Evolutionary conservation across 2,113 vertebrate genomes (phyloP).

Genomic region (Dipodomys merriami): DNA sequence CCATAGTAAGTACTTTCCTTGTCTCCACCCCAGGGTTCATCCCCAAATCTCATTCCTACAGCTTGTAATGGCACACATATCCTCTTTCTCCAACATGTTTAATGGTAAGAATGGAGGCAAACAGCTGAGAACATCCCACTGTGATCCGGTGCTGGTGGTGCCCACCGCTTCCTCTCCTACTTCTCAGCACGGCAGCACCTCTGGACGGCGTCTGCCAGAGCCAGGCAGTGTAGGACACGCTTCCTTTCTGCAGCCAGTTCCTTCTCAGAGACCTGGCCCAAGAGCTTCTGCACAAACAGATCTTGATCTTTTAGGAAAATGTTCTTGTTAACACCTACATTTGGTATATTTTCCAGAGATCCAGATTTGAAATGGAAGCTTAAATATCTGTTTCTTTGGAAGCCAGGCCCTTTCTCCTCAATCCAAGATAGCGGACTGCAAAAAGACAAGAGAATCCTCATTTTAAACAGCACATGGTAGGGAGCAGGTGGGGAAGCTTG

Average conservation of each 20-base stretch:
- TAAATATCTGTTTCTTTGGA: conserved; percentile 86
- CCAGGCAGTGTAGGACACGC: conserved; percentile 91
- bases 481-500: neutral
- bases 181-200: conserved; percentile 81
- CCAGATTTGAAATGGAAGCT: conserved; percentile 91
- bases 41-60: neutral
- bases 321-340: conserved; percentile 86
- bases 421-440: conserved; percentile 86
- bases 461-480: neutral
- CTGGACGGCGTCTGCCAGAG: conserved; percentile 90
- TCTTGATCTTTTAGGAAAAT: conserved; percentile 96
- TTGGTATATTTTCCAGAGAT: conserved; percentile 89
- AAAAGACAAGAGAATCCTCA: conserved; percentile 21
- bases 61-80: neutral
- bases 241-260: conserved; percentile 88
- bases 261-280: conserved; percentile 86
- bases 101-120: conserved; percentile 41
- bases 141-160: accelerated
- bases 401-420: conserved; percentile 77
- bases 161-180: neutral
- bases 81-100: conserved; percentile 33
- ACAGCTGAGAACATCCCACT: neutral
- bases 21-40: accelerated
- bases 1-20: neutral
- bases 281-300: conserved; percentile 92